These are phyloP conservation scores for Drosophila orena DNA, from an alignment of 1,140 invertebrate species.

Conservation along the genomic window DNA sequence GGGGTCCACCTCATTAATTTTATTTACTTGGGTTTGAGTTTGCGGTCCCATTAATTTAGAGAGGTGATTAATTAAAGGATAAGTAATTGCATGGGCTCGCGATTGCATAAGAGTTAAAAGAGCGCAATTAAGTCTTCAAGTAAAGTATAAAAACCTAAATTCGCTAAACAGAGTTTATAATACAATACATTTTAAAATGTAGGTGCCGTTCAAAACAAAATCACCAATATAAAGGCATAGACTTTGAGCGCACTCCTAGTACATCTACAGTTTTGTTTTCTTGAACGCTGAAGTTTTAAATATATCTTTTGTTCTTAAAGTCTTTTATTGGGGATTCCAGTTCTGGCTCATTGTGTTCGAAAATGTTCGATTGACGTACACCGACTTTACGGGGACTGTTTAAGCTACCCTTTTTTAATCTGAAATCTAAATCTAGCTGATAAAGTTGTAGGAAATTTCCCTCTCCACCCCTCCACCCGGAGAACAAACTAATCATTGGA, in stretches of 20 bases:
- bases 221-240: too few species aligned
- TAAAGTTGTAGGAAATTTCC: conserved; percentile 57
- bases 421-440: conserved; percentile 16
- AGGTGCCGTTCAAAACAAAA: too few species aligned
- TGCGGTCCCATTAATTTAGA: neutral
- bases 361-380: conserved; percentile 12
- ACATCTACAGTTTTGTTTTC: neutral
- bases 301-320: neutral
- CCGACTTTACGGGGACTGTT: neutral
- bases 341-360: conserved; percentile 3
- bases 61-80: neutral
- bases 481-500: conserved; percentile 36
- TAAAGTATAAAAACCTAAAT: too few species aligned
- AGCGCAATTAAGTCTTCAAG: too few species aligned
- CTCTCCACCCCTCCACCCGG: neutral
- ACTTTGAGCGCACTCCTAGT: too few species aligned
- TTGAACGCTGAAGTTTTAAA: neutral
- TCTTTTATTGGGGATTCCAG: conserved; percentile 4
- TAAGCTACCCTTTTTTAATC: conserved; percentile 1
- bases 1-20: conserved; percentile 6
- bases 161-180: too few species aligned
- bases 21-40: neutral
- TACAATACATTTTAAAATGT: too few species aligned
- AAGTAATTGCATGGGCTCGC: neutral
- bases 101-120: too few species aligned